phyloP scores from a whole-genome alignment of 2,888 invertebrate species.

The Pandemis heparana region DNA sequence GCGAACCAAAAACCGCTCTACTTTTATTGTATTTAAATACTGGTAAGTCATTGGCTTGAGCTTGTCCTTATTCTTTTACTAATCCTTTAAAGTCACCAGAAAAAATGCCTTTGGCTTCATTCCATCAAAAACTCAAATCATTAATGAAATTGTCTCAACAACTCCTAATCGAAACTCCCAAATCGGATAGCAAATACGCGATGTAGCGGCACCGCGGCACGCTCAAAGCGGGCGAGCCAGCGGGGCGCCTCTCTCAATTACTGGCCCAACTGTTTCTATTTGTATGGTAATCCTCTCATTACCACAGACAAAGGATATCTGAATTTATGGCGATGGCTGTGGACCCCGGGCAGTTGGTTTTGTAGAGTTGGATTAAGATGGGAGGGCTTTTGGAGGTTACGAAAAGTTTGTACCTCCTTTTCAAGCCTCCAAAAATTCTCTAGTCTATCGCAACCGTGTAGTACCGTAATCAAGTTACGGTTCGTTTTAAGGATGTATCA shows the following conservation, averaged over 20 bases:
- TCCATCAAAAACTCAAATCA: not conserved
- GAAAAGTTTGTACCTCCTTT: not conserved
- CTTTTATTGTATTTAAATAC: no score
- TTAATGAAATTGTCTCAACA: constrained; percentile 4
- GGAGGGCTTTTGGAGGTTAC: not conserved
- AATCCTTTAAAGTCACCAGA: no score
- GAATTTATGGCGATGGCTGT: constrained; percentile 60
- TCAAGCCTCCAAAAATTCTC: no score
- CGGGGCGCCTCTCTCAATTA: constrained; percentile 81
- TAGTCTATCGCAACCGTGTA: no score
- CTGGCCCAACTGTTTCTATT: constrained; percentile 76
- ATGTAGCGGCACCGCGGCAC: constrained; percentile 57
- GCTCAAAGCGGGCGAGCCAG: constrained; percentile 71
- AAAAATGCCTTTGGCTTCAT: not conserved
- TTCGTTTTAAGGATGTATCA: no score
- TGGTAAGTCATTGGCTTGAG: no score
- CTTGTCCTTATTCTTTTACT: no score
- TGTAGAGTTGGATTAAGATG: constrained; percentile 23
- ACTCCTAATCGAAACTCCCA: constrained; percentile 11
- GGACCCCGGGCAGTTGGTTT: constrained; percentile 34
- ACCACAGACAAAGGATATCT: constrained; percentile 71
- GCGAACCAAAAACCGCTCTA: no score
- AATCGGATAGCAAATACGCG: constrained; percentile 11
- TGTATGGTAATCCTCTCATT: constrained; percentile 85
- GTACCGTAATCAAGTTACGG: no score